A percentile compares a stretch with the other conserved stretches of the same genome.
These are phyloP conservation scores for Pelodiscus sinensis DNA, from an alignment of 2,113 vertebrate species.

Conservation along the genomic window DNA sequence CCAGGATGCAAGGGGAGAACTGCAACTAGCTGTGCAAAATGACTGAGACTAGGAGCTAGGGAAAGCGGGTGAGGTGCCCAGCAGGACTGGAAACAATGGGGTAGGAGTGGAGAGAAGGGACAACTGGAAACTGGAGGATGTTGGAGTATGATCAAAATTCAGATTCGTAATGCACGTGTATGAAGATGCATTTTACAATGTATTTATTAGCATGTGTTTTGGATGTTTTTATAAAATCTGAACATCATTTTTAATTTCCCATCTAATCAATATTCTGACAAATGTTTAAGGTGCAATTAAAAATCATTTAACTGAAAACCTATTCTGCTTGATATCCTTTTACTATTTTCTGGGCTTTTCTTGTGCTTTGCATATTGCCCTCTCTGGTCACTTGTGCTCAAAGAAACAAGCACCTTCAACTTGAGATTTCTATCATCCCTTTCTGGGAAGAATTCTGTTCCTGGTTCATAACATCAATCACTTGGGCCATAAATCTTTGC, in stretches of 20 bases:
- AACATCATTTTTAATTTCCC: constrained; percentile 39
- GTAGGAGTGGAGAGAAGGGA: too few species aligned
- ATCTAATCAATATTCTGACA: constrained; percentile 18
- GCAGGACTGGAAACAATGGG: too few species aligned
- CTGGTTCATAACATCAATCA: constrained; percentile 81
- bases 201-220: neutral
- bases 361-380: constrained; percentile 15
- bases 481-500: constrained; percentile 79
- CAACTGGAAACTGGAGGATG: too few species aligned
- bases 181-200: neutral
- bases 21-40: neutral
- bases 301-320: constrained; percentile 14
- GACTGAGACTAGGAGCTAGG: neutral
- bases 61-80: neutral
- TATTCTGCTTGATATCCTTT: constrained; percentile 23
- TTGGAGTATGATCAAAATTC: neutral
- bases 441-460: constrained; percentile 68
- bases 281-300: constrained; percentile 4
- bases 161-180: neutral
- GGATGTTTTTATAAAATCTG: constrained; percentile 18
- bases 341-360: constrained; percentile 32
- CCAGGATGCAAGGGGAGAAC: neutral
- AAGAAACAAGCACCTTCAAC: constrained; percentile 73
- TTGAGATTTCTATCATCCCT: constrained; percentile 75
- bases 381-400: constrained; percentile 44